Conservation (phyloP, 2,888 invertebrate genomes). For the Chesias legatella region DNA sequence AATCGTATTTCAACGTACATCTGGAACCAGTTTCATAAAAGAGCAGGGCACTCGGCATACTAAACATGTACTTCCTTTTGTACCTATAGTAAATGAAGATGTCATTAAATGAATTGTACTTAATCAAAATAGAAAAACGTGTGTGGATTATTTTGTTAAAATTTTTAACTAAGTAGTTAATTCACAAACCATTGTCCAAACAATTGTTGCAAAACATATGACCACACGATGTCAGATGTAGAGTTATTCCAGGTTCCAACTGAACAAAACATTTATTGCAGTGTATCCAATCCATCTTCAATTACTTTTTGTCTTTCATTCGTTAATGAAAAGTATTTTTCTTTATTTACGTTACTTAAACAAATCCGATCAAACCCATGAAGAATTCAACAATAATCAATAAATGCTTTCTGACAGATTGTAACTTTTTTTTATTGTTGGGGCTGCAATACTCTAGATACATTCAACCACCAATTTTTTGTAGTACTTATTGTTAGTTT, state of each 20-base stretch:
- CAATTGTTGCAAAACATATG: constrained; percentile 78
- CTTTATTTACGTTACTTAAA: too few relatives aligned
- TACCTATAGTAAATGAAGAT: constrained; percentile 43
- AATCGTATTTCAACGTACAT: constrained; percentile 44
- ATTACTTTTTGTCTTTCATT: constrained; percentile 18
- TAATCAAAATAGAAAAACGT: too few relatives aligned
- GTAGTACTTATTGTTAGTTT: too few relatives aligned
- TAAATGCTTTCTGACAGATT: too few relatives aligned
- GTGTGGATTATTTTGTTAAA: too few relatives aligned
- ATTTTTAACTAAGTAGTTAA: too few relatives aligned
- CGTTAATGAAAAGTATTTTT: constrained; percentile 7
- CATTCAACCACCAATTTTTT: too few relatives aligned
- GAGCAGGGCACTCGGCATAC: constrained; percentile 70
- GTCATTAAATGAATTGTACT: too few relatives aligned
- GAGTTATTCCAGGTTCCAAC: constrained; percentile 63
- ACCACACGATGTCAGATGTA: constrained; percentile 76
- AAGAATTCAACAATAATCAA: too few relatives aligned
- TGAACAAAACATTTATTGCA: constrained; percentile 75
- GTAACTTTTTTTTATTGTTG: too few relatives aligned
- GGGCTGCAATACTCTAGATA: too few relatives aligned
- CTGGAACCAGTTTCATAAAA: constrained; percentile 69
- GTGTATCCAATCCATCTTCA: constrained; percentile 75
- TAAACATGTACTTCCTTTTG: constrained; percentile 64
- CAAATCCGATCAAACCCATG: too few relatives aligned
- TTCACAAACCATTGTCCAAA: constrained; percentile 60